Evolutionary conservation across 2,113 vertebrate genomes (phyloP), one percentile per base, ranked within the genome.

Genomic region (Podiceps cristatus): DNA sequence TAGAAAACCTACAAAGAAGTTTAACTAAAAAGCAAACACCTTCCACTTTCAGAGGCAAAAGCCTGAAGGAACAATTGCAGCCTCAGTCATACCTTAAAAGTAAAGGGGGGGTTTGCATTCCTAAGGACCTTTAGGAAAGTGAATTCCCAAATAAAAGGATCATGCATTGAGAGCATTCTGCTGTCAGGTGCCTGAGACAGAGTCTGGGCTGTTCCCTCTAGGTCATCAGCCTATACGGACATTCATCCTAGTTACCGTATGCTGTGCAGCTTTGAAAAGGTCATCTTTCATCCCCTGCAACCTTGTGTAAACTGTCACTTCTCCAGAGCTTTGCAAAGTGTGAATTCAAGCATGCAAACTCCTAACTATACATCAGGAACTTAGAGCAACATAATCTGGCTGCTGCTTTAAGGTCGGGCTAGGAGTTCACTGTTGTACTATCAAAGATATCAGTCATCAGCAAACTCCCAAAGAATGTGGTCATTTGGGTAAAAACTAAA

Each of bases 331-430:
- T 81, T 91, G 59, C 47, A 59, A 78, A 91, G 60, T 25, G 42
- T 81, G 81, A 91, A 63, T 81, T 91, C 68, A 89, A 93, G 90
- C 90, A 47, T 75, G 77, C 42, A 85, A 20, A 33, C 56, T 81
- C n/a, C 60, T 16, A 55, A 52, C 0, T 27, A 29, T 47, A 44
- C 18, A 71, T 18, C 56, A 78, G 64, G 56, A 96, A 45, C 77
- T 89, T 84, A 42, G 18, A 84, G 50, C 42, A 64, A 27, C 60
- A 74, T 40, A 63, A 18, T 45, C 56, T 0, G 0, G 13, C 47
- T 29, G 8, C 85, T 17, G 1, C 2, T 1, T 67, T 74, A 66
- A 75, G 64, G 81, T 93, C 64, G 85, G 56, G 64, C 31, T 50
- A 37, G n/a, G 59, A 81, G 56, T 50, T 90, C 28, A 8, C 60